phyloP scores from a whole-genome alignment of 2,113 vertebrate genomes.

The Hymenochirus boettgeri region DNA sequence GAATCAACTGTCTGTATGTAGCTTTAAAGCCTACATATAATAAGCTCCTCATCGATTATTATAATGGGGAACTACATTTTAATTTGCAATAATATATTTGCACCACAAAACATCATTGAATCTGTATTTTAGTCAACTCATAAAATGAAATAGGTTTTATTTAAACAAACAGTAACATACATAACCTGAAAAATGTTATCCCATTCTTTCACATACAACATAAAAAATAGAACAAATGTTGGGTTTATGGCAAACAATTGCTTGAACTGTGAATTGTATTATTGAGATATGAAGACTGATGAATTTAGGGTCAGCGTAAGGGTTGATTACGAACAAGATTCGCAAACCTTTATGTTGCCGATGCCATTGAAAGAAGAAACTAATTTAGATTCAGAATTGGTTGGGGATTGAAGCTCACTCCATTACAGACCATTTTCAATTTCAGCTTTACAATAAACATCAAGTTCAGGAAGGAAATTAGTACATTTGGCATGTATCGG shows the following conservation, averaged over 20 bases:
- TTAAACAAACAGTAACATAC: too few relatives aligned
- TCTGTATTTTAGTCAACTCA: too few relatives aligned
- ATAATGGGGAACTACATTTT: too few relatives aligned
- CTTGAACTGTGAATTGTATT: constrained; percentile 99
- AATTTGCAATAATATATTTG: too few relatives aligned
- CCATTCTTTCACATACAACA: constrained; percentile 95
- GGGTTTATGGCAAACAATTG: constrained; percentile 99
- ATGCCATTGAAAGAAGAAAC: constrained; percentile 99
- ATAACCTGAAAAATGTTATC: constrained; percentile 80
- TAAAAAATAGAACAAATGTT: constrained; percentile 90
- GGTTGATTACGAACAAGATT: constrained; percentile 99
- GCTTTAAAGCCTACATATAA: too few relatives aligned
- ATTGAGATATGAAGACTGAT: constrained; percentile 97
- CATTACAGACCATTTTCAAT: constrained; percentile 99
- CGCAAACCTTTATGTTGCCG: constrained; percentile 96
- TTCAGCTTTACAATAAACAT: constrained; percentile 99
- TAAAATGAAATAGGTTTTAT: too few relatives aligned
- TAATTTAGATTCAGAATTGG: constrained; percentile 99
- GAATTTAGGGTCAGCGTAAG: constrained; percentile 96
- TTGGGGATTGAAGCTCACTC: constrained; percentile 96
- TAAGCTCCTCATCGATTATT: too few relatives aligned
- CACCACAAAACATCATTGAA: too few relatives aligned
- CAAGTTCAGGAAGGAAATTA: constrained; percentile 97
- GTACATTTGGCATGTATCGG: constrained; percentile 98
- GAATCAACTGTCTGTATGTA: too few relatives aligned